These are phyloP conservation scores for Rhinophrynus dorsalis DNA, from an alignment of 2,797 vertebrate genomes.

Conservation along the genomic window DNA sequence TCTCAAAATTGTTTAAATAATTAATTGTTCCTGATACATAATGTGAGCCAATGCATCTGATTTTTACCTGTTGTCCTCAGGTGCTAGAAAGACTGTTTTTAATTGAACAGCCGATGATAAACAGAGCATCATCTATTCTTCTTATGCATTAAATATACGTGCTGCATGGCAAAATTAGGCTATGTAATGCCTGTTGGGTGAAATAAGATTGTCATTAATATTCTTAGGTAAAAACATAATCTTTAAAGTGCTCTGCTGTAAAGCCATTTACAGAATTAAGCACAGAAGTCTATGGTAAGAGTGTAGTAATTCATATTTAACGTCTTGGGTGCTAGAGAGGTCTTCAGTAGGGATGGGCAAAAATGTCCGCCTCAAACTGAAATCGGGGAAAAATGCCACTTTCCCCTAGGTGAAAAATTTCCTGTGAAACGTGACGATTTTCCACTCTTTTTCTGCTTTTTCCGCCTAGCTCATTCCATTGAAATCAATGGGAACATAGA, in stretches of 20 bases:
- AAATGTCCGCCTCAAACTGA: too few relatives aligned
- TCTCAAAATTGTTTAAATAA: slow-evolving; percentile 35
- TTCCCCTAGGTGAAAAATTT: too few relatives aligned
- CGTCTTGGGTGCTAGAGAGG: too few relatives aligned
- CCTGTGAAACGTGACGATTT: too few relatives aligned
- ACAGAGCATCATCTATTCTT: neutral
- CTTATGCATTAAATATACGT: slow-evolving; percentile 25
- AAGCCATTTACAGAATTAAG: slow-evolving; percentile 1
- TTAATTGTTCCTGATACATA: slow-evolving; percentile 29
- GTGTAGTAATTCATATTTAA: neutral
- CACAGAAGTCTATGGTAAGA: slow-evolving; percentile 7
- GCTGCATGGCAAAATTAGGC: slow-evolving; percentile 5
- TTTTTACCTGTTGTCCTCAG: slow-evolving; percentile 4
- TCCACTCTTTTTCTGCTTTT: too few relatives aligned
- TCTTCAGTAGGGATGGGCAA: too few relatives aligned
- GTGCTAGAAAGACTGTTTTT: slow-evolving; percentile 4
- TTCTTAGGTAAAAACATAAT: neutral
- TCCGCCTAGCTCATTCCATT: too few relatives aligned
- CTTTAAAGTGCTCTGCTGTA: slow-evolving; percentile 3
- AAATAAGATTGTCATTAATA: slow-evolving; percentile 5
- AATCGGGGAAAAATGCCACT: too few relatives aligned
- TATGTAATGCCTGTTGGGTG: neutral
- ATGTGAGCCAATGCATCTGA: neutral
- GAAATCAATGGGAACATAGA: too few relatives aligned
- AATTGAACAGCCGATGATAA: slow-evolving; percentile 34